Evolutionary conservation across 2,113 vertebrate species (phyloP), one percentile per base, ranked within the genome.

Genomic region (Ifrita kowaldi): DNA sequence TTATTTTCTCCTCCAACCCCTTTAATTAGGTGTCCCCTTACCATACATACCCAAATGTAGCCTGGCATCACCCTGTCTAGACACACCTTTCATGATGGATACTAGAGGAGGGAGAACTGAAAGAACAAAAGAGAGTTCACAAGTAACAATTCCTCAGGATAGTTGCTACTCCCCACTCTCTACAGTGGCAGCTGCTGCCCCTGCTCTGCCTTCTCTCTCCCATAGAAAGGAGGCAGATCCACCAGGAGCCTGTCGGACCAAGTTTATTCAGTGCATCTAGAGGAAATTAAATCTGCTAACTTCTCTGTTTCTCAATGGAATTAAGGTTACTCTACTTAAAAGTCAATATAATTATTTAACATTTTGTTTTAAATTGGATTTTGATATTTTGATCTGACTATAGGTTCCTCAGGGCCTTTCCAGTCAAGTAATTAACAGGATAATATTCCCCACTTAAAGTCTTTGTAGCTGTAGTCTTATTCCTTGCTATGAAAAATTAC

Each of bases 401-500:
- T 16, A 83, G 24, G 17, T 57, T 94, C 47, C 84, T 76, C 32
- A 80, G 42, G 59, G 71, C 32, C 64, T 74, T 92, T 89, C 52
- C 52, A 90, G 85, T 63, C 32, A 74, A 89, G 30, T 88, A 86
- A 94, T 89, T 94, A 95, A 52, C 87, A 84, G 57, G 52, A 70
- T 62, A 75, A 69, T 52, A 12, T 59, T 46, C 49, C 47, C 79
- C 71, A 80, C 37, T 68, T 86, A 56, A 95, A 94, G 39, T 47
- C 92, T 92, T 97, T 92, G 71, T 96, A 91, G 71, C 15, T 65
- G 60, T 52, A 94, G 76, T 84, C 71, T 87, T 84, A 79, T 78
- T 95, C 95, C 74, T 95, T 84, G 62, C 78, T 96, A 84, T 97
- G 97, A 98, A 97, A 98, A 98, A 98, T 98, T 93, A 80, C 91